Evolutionary conservation across 2,888 invertebrate species (phyloP), one percentile per base, ranked within the genome.

Genomic region (Oeneis ivallda): DNA sequence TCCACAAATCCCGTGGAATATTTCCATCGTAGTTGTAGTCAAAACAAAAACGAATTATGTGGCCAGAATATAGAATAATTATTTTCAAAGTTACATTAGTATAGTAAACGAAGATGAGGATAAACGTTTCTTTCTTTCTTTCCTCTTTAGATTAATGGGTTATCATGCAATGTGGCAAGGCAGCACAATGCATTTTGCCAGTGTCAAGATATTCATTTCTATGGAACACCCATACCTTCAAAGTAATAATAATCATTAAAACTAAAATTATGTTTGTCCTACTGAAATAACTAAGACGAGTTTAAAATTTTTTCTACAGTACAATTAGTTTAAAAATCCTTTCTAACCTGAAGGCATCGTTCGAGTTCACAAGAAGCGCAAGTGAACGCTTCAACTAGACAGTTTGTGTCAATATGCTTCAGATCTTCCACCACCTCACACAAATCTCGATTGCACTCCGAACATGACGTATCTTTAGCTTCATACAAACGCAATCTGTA

Each of bases 401-500:
- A 90, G 72, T 88, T 89, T 8, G 90, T 92, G 72, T 91, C 78
- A 65, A 91, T 91, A 69, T 88, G 82, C 66, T 83, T 77, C 11
- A 91, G 74, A 62, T 91, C 91, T 6, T 88, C 75, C 1, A 81
- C 87, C 52, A 91, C 84, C 13, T 82, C 76, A 72, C 77, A 77
- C 10, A 90, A 70, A 60, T 83, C 77, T 2, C 89, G 79, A 66
- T 69, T 77, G 73, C 85, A 84, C 2, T 73, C 69, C 5, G 75
- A 67, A 37, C 71, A 62, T 10, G 72, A 66, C 26, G 79, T 72
- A 50, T 81, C 80, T 58, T 76, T 80, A 9, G 85, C 79, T 72
- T 82, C 84, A 70, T 87, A 89, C 19, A 90, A 79, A 69, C 89
- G 87, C 67, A 90, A 80, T 72, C 89, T 89, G 87, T 61, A 85